Evolutionary conservation across 2,113 vertebrate species (phyloP), one percentile per base, ranked within the genome.

Genomic region (Delphinus delphis): DNA sequence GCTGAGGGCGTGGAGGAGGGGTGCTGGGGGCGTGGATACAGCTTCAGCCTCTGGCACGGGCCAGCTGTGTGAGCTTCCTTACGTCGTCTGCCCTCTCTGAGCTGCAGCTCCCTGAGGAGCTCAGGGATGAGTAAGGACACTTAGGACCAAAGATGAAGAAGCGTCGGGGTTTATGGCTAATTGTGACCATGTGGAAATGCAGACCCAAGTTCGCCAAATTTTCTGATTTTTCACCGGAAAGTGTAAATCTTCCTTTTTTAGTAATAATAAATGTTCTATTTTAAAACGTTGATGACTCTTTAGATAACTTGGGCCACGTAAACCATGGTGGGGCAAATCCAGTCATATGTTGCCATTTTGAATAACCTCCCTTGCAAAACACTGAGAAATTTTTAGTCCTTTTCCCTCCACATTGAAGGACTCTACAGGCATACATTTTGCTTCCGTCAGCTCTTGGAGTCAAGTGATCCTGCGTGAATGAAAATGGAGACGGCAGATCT

Each of bases 361-460:
- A 31, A 62, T 71, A 31, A 38, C 62, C 18, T 71, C 25, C 25
- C 28, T 53, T 6, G 0, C 20, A 3, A 23, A 20, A n/a, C 20
- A 25, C 7, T 0, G 44, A 63, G 28, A 71, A n/a, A 44, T 17
- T 0, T 2, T 5, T 6, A 36, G 50, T 5, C 14, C 3, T 7
- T 2, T 28, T 50, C 10, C n/a, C 23, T 63, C 36, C 65, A 67
- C 58, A 3, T 6, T 15, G 58, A 76, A 47, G 55, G 77, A 28
- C 63, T 38, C 44, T 38, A 3, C 10, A 26, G 85, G 6, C 53
- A 26, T 12, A 21, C 23, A 0, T 63, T 36, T 44, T n/a, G n/a
- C 47, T 38, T 67, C 44, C 36, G 77, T 58, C 9, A 0, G 68
- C 36, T 36, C 26, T 74, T n/a, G 63, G 74, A 67, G 15, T 26